Percentiles rank a stretch among this genome's conserved stretches.
Conservation (phyloP, 2,113 vertebrate genomes). For the Platichthys stellatus region DNA sequence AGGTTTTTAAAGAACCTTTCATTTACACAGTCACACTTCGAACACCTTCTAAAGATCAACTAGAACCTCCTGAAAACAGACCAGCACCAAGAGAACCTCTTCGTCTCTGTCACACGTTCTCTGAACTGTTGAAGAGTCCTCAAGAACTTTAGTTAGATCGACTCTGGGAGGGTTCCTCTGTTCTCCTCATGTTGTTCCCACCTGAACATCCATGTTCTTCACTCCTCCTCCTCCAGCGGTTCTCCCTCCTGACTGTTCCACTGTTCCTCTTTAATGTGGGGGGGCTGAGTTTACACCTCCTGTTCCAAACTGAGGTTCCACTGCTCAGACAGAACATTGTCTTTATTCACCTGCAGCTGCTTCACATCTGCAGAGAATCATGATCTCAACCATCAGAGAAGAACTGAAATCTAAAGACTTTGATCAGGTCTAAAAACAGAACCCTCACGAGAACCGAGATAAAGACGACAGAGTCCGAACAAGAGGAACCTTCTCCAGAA, state of each 20-base stretch:
- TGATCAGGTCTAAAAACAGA: too few species aligned
- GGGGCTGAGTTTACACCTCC: background rate
- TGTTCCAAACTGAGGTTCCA: background rate
- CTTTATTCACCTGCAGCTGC: background rate
- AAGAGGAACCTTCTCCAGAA: too few species aligned
- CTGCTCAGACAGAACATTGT: too few species aligned
- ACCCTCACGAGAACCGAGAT: too few species aligned
- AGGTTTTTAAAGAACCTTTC: too few species aligned
- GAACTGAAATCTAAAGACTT: background rate
- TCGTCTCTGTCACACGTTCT: background rate
- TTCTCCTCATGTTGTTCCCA: background rate
- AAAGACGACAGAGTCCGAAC: too few species aligned
- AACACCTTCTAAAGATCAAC: too few species aligned
- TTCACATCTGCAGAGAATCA: background rate
- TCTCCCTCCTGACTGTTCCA: background rate
- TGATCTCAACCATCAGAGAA: background rate
- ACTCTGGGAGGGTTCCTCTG: background rate
- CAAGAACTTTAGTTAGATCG: background rate
- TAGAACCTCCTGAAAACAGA: too few species aligned
- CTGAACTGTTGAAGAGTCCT: background rate
- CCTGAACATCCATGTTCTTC: constrained; percentile 5
- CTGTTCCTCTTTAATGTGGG: constrained; percentile 27
- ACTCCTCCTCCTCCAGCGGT: constrained; percentile 24
- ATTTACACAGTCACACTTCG: too few species aligned
- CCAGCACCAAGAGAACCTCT: background rate